These are phyloP conservation scores for Scomber japonicus DNA, from an alignment of 2,113 vertebrate genomes.

Conservation along the genomic window DNA sequence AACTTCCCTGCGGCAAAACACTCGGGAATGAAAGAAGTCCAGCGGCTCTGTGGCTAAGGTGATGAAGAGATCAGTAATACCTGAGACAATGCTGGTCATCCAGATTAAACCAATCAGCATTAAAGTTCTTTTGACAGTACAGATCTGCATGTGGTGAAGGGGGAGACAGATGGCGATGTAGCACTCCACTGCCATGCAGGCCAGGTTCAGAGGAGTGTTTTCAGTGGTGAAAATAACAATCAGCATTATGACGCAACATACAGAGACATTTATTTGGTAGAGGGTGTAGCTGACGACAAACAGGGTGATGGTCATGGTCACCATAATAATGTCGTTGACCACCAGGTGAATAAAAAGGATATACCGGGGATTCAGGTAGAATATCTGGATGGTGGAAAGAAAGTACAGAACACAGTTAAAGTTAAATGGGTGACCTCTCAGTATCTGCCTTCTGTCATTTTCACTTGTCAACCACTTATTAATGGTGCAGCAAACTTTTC, in stretches of 20 bases:
- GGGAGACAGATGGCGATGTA: slow-evolving; percentile 82
- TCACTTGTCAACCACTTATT: too few species aligned
- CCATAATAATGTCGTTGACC: slow-evolving; percentile 77
- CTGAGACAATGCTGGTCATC: slow-evolving; percentile 57
- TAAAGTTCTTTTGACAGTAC: slow-evolving; percentile 69
- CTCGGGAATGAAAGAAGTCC: slow-evolving; percentile 47
- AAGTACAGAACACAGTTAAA: background rate
- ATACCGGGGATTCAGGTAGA: slow-evolving; percentile 74
- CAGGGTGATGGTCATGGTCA: slow-evolving; percentile 58
- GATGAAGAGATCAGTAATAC: slow-evolving; percentile 72
- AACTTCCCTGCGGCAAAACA: slow-evolving; percentile 61
- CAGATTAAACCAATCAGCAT: slow-evolving; percentile 73
- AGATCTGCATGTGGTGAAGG: slow-evolving; percentile 74
- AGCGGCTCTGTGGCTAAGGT: slow-evolving; percentile 55
- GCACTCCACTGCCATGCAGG: slow-evolving; percentile 83
- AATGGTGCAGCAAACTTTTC: too few species aligned
- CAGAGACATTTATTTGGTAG: slow-evolving; percentile 38
- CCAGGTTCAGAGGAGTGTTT: slow-evolving; percentile 81
- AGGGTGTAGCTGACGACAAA: slow-evolving; percentile 72
- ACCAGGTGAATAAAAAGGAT: slow-evolving; percentile 79
- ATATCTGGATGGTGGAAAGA: slow-evolving; percentile 44
- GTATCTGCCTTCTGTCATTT: too few species aligned
- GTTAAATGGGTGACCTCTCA: too few species aligned
- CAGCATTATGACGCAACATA: slow-evolving; percentile 47
- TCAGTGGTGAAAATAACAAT: slow-evolving; percentile 59